A percentile compares a stretch with the other conserved stretches of the same genome.
phyloP scores from a whole-genome alignment of 1,140 invertebrate genomes.

The Zophobas morio region DNA sequence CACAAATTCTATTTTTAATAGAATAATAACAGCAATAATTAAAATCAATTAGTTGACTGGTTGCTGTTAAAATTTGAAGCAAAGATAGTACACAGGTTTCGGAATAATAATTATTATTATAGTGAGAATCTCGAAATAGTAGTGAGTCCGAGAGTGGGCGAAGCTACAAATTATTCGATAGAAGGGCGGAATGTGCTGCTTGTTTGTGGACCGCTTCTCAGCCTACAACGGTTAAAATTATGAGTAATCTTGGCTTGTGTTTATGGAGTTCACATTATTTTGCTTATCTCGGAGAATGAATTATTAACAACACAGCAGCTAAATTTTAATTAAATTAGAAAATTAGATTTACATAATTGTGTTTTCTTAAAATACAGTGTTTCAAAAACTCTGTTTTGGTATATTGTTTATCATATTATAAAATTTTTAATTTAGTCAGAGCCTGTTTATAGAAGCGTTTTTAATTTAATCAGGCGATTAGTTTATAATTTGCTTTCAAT shows the following conservation, averaged over 20 bases:
- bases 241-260: conserved; percentile 6
- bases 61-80: conserved; percentile 20
- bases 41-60: not conserved
- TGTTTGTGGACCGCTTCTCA: not conserved
- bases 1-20: no score
- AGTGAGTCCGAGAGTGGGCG: conserved; percentile 18
- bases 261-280: not conserved
- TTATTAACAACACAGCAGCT: no score
- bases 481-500: no score
- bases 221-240: conserved; percentile 1
- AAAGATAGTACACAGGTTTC: not conserved
- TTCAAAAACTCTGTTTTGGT: no score
- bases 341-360: no score
- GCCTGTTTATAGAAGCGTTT: no score
- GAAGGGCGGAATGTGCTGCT: conserved; percentile 15
- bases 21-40: conserved; percentile 6
- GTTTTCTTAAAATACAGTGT: no score
- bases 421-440: no score
- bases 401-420: no score
- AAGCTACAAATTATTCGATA: conserved; percentile 14
- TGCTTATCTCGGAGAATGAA: no score
- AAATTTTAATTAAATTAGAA: no score
- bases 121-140: conserved; percentile 17
- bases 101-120: conserved; percentile 14
- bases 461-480: no score